phyloP scores from a whole-genome alignment of 2,888 invertebrate species.

The Caenorhabditis becei region DNA sequence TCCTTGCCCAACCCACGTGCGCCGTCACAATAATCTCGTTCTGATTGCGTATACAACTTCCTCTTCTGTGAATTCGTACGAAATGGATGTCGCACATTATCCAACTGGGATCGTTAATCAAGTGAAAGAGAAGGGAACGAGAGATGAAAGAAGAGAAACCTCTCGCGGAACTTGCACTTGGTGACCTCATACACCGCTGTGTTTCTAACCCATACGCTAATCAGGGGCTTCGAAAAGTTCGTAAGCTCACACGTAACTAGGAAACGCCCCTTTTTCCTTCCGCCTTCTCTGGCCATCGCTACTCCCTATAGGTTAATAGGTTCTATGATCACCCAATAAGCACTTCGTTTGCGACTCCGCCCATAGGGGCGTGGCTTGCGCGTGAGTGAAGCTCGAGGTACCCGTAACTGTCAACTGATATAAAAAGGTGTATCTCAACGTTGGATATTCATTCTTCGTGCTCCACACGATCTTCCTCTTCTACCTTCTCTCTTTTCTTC shows the following conservation, averaged over 20 bases:
- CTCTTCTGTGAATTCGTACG: neutral
- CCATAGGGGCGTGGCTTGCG: constrained; percentile 18
- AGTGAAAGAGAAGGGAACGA: neutral
- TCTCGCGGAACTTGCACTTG: constrained; percentile 6
- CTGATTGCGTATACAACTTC: neutral
- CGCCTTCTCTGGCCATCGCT: neutral
- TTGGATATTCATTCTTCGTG: constrained; percentile 9
- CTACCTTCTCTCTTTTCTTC: constrained; percentile 1
- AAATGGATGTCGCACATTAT: neutral
- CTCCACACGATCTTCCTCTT: neutral
- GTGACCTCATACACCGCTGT: constrained; percentile 5
- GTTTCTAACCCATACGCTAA: neutral
- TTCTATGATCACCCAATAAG: constrained; percentile 28
- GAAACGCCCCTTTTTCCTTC: neutral
- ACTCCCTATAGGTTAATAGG: constrained; percentile 9
- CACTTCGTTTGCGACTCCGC: neutral
- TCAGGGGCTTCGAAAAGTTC: neutral
- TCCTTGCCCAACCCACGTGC: neutral
- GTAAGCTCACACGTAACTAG: neutral
- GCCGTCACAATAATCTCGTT: neutral
- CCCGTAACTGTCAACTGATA: constrained; percentile 1
- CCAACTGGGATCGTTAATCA: constrained; percentile 4
- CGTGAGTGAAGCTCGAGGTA: neutral
- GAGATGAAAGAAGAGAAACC: constrained; percentile 3
- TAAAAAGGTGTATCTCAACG: constrained; percentile 13